These are phyloP conservation scores for Ramphastos sulfuratus DNA, from an alignment of 2,113 vertebrate genomes.

Conservation along the genomic window DNA sequence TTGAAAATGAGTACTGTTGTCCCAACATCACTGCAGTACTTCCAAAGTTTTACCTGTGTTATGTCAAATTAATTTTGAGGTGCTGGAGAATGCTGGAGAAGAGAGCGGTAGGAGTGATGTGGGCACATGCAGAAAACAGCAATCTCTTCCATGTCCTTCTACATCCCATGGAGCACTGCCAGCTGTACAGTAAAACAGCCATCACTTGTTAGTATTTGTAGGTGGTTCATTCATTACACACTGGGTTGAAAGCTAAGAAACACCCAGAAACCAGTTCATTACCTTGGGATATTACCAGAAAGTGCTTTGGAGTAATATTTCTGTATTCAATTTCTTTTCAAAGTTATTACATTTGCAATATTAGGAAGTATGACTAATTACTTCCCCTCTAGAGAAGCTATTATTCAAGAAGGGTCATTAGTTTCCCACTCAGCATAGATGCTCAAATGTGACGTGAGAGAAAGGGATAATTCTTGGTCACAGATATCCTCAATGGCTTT, in stretches of 20 bases:
- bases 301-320: constrained; percentile 26
- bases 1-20: not conserved
- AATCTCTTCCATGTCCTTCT: not conserved
- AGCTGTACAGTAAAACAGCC: not conserved
- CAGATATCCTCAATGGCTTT: not conserved
- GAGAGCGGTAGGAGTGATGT: not conserved
- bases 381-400: constrained; percentile 31
- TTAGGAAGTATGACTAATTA: constrained; percentile 45
- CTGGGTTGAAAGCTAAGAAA: not conserved
- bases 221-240: not conserved
- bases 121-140: not conserved
- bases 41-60: not conserved
- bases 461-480: not conserved
- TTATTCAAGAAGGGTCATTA: constrained; percentile 49
- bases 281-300: not conserved
- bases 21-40: accelerated
- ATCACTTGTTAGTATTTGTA: not conserved
- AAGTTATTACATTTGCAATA: constrained; percentile 28
- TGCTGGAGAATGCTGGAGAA: not conserved
- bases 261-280: not conserved
- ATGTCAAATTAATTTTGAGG: not conserved
- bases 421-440: not conserved
- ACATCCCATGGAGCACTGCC: not conserved
- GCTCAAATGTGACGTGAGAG: not conserved
- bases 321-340: constrained; percentile 1